Percentiles rank a stretch among this genome's conserved stretches.
phyloP scores from a whole-genome alignment of 2,888 invertebrate species.

The Tethea ocularis region DNA sequence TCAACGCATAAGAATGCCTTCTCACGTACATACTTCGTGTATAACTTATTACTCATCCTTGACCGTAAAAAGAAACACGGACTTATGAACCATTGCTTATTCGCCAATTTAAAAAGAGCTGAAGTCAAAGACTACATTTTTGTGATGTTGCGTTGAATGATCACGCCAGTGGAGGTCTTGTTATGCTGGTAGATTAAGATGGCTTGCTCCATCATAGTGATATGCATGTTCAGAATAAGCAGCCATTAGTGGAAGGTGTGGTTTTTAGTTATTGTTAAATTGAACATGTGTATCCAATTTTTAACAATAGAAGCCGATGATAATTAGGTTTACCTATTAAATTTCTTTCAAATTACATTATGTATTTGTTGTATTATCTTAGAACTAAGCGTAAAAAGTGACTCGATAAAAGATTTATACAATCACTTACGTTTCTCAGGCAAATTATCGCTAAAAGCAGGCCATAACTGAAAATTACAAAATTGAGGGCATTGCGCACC shows the following conservation, averaged over 20 bases:
- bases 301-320: background rate
- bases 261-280: constrained; percentile 8
- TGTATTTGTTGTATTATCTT: no score
- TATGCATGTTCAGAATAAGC: constrained; percentile 32
- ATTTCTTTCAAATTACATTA: background rate
- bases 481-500: constrained; percentile 15
- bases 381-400: background rate
- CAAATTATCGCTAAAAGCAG: constrained; percentile 2
- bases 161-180: constrained; percentile 23
- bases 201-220: constrained; percentile 41
- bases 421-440: constrained; percentile 4
- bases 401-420: background rate
- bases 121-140: constrained; percentile 17
- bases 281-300: background rate
- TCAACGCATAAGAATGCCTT: constrained; percentile 42
- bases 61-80: constrained; percentile 60
- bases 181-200: constrained; percentile 32
- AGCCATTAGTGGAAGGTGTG: constrained; percentile 11
- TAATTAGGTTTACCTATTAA: background rate
- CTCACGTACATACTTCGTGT: constrained; percentile 47
- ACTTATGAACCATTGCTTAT: constrained; percentile 27
- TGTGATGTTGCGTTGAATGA: constrained; percentile 20
- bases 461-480: constrained; percentile 13
- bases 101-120: constrained; percentile 33
- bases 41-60: constrained; percentile 56